Percentiles rank a stretch among this genome's conserved stretches.
Evolutionary conservation across 2,113 vertebrate species (phyloP).

Genomic region (Dromas ardeola): DNA sequence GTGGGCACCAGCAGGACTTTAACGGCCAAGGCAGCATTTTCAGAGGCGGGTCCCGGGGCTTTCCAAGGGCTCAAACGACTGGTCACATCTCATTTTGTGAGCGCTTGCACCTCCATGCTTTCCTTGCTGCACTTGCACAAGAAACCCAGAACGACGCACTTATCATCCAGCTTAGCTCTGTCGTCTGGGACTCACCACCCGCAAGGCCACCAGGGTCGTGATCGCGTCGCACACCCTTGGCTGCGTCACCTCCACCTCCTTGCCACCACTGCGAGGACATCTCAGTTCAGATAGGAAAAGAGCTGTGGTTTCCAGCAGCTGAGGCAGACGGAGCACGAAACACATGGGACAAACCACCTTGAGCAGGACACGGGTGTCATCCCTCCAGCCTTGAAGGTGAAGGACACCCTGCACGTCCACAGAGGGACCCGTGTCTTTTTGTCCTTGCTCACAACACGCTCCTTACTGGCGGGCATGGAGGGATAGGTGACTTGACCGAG

Average conservation of each 20-base stretch:
- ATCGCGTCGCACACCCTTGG: fast-evolving
- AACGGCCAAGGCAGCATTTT: not conserved
- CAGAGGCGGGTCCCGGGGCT: not conserved
- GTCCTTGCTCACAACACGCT: not conserved
- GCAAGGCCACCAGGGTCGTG: fast-evolving
- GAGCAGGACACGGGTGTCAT: not conserved
- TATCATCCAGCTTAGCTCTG: not conserved
- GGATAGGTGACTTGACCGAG: not conserved
- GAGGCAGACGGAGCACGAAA: not conserved
- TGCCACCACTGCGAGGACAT: not conserved
- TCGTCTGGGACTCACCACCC: not conserved
- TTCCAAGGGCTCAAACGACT: not conserved
- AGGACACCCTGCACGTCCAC: not conserved
- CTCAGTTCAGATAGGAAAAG: not conserved
- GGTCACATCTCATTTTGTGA: not conserved
- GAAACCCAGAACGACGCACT: not conserved
- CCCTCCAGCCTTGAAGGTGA: not conserved
- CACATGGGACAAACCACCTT: fast-evolving
- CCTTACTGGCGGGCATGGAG: fast-evolving
- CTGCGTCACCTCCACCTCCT: not conserved
- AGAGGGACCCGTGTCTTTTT: fast-evolving
- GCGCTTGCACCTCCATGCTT: fast-evolving
- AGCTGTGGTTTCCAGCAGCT: not conserved
- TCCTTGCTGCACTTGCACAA: not conserved
- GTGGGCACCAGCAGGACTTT: not conserved